These are phyloP conservation scores for Sebastes oblongus DNA, from an alignment of 2,797 vertebrate genomes.

Conservation along the genomic window DNA sequence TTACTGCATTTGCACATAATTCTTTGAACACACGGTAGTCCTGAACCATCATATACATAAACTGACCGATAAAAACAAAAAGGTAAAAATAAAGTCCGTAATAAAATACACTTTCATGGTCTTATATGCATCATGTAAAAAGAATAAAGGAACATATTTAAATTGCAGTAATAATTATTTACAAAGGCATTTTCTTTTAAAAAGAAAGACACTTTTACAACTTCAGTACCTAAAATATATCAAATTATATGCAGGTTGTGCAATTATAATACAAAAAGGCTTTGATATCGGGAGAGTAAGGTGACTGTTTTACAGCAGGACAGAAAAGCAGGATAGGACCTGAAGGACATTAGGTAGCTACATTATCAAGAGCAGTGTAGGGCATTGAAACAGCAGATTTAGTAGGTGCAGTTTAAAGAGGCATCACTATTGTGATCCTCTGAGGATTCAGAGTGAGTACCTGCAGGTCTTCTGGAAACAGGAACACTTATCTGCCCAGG, in stretches of 20 bases:
- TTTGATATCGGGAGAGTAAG: slow-evolving; percentile 26
- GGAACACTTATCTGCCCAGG: not conserved
- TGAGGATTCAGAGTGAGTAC: slow-evolving; percentile 26
- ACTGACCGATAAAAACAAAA: slow-evolving; percentile 19
- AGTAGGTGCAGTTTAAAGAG: slow-evolving; percentile 69
- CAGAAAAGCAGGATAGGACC: slow-evolving; percentile 22
- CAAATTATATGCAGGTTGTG: slow-evolving; percentile 52
- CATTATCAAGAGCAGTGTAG: slow-evolving; percentile 1
- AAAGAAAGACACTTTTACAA: slow-evolving; percentile 54
- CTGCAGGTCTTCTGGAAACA: not conserved
- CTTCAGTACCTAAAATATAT: slow-evolving; percentile 68
- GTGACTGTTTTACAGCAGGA: slow-evolving; percentile 52
- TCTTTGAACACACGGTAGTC: not conserved
- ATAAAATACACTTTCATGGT: slow-evolving; percentile 71
- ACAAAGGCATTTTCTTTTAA: slow-evolving; percentile 58
- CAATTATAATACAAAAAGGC: slow-evolving; percentile 58
- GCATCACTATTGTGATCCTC: slow-evolving; percentile 40
- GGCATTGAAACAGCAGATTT: not conserved
- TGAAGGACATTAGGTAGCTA: not conserved
- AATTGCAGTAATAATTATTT: slow-evolving; percentile 63
- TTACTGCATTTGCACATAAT: slow-evolving; percentile 69
- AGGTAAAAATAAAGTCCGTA: slow-evolving; percentile 47
- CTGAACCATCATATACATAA: slow-evolving; percentile 34
- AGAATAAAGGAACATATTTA: slow-evolving; percentile 41
- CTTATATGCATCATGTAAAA: slow-evolving; percentile 60